Evolutionary conservation across 53 echinoderm and acorn worm genomes (phyloP), one percentile per base, ranked within the genome.

Genomic region (Henricia sp.): DNA sequence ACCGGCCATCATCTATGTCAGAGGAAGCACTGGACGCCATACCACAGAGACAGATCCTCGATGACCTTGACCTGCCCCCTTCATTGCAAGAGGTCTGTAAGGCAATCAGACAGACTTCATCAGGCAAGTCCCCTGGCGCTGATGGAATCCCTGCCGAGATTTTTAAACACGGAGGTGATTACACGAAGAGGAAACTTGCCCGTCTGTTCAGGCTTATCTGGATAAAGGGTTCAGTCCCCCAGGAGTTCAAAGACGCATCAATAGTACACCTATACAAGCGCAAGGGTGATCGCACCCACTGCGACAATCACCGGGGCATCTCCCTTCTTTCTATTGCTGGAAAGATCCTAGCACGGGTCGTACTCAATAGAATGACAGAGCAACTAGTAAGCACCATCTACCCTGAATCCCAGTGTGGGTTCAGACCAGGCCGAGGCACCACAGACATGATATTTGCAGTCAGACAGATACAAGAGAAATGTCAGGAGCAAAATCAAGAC

Each of bases 291-390:
- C 0, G 58, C 1, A 40, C 52, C 13, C 32, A 26, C 19, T 69
- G 83, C 43, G 42, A 68, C 58, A 84, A 70, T 39, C 70, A 84
- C 39, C 37, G 57, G 34, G 84, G 71, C 25, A 69, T 70, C 27
- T 84, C 71, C 3, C 68, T 84, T 36, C 84, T 70, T 0, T 53
- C 57, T 26, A 68, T 84, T 16, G 84, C 84, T 2, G 44, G 58
- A 17, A 70, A 69, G 24, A 38, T 46, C 30, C 72, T 50, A 8
- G 50, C 50, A 1, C 1, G 72, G 6, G 52, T 71, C 33, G 16
- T 32, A 9, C 52, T 46, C 13, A 50, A 67, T 12, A 13, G 52
- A 1, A 30, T 50, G 40, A 33, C 1, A 4, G 17, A 16, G 26
- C 82, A 82, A 46, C 82, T 64, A 0, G 34, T 64, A 29, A 28